A percentile compares a stretch with the other conserved stretches of the same genome.
Conservation (phyloP, 2,113 vertebrate species). For the Cryptotis parvus region DNA sequence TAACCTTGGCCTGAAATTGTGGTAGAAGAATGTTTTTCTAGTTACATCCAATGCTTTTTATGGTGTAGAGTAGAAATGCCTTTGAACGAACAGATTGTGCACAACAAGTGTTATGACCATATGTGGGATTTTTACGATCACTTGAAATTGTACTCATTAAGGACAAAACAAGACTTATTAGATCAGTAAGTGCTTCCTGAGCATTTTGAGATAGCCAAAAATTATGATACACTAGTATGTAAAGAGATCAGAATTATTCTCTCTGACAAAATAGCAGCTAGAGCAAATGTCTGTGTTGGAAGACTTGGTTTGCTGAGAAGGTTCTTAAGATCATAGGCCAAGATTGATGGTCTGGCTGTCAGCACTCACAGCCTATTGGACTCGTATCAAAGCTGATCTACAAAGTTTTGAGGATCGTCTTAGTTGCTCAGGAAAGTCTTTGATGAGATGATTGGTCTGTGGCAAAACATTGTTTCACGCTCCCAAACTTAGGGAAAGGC, state of each 20-base stretch:
- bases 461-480: not conserved
- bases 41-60: constrained; percentile 46
- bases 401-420: not conserved
- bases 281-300: constrained; percentile 4
- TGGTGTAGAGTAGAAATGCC: constrained; percentile 36
- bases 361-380: not conserved
- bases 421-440: not conserved
- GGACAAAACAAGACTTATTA: constrained; percentile 69
- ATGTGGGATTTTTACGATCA: constrained; percentile 70
- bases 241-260: constrained; percentile 63
- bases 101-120: constrained; percentile 58
- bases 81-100: constrained; percentile 64
- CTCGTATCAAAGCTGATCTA: not conserved
- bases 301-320: constrained; percentile 34
- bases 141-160: constrained; percentile 70
- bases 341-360: not conserved
- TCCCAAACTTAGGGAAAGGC: not conserved
- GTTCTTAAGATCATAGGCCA: constrained; percentile 1
- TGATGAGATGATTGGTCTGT: not conserved
- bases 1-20: constrained; percentile 55
- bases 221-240: constrained; percentile 51
- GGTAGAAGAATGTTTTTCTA: constrained; percentile 57
- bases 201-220: constrained; percentile 65
- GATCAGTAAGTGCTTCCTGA: constrained; percentile 58
- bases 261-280: constrained; percentile 38